Base-by-base conservation (phyloP, 2,888 invertebrate genomes). In the Cetonia aurata region DNA sequence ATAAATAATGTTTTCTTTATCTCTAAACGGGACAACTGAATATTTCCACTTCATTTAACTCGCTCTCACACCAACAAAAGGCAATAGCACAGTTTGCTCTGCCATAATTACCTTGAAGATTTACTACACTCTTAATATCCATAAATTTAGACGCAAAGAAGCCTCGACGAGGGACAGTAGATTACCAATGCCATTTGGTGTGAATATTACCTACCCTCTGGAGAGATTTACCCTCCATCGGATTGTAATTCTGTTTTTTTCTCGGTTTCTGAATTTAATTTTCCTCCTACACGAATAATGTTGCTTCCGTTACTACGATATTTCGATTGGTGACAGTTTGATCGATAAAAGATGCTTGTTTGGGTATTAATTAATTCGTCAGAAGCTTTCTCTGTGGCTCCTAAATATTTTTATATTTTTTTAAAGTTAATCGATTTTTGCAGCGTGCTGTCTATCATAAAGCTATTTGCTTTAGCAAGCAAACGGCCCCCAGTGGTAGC, bases 71-170 rank as follows among this genome's bases (percentile, higher is more conserved):
- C 37, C 17, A 37, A 41, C 41, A 41, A 41, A 8, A 56, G 13
- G 37, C 13, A 37, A 37, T 37, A 41, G 17, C 4, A 41, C 48
- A 31, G 37, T n/a, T 33, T 31, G 15, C 13, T 48, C 62, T 48
- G 17, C 48, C 62, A 48, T 62, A 69, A 69, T 69, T 69, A 69
- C 69, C 69, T 60, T 41, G 25, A 69, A 69, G 69, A 69, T 69
- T 69, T 69, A 69, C 69, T 55, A 4, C 25, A 4, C 60, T 62
- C 69, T 62, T 69, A 69, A 69, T 69, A 69, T 69, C 69, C 69
- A 69, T 69, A 69, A 69, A 69, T 69, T 69, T 60, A 62, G 48
- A 62, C 33, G 62, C 62, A 62, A 62, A 62, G 62, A 62, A 62
- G 62, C 48, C 48, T 46, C 62, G 44, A 62, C 62, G 62, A 62